Evolutionary conservation across 2,888 invertebrate genomes (phyloP), one percentile per base, ranked within the genome.

Genomic region (Apodemia zela): DNA sequence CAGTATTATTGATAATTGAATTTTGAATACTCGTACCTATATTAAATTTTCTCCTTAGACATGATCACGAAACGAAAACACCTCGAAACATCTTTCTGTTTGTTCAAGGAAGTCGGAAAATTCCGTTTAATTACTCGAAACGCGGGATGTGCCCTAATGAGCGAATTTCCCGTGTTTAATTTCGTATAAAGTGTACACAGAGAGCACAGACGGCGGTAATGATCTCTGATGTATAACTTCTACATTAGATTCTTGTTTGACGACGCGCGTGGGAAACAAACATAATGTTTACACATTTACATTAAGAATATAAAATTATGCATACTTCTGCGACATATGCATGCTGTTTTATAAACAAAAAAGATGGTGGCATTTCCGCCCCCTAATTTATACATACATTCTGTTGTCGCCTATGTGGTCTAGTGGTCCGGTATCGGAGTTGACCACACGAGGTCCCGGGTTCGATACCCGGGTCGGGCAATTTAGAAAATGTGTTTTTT

Each of bases 121-220:
- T 69, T 68, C 68, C 66, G 68, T 69, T 71, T 68, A 71, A 72
- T 72, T 70, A 71, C 69, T 67, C 64, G 68, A 66, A 68, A 69
- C 68, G 69, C 66, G 64, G 66, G 71, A 72, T 68, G 65, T 68
- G 69, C 67, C 66, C 68, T 70, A 71, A 71, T 69, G 69, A 71
- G 70, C 45, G 62, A 67, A 70, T 69, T 69, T 69, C 68, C 60
- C 64, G 63, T 65, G 68, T 65, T 68, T 65, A 67, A 63, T 69
- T 66, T 64, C 64, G 65, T 64, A 65, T 66, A 65, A 60, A 63
- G 66, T 47, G 51, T 65, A 60, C 61, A 67, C 66, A 59, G 59
- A 61, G 64, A 65, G 65, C 65, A 57, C 61, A 42, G 59, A 66
- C 64, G 59, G 63, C 63, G 47, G 45, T 63, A 61, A 59, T 49